A percentile compares a stretch with the other conserved stretches of the same genome.
phyloP scores from a whole-genome alignment of 2,797 vertebrate species.

The Falco columbarius region DNA sequence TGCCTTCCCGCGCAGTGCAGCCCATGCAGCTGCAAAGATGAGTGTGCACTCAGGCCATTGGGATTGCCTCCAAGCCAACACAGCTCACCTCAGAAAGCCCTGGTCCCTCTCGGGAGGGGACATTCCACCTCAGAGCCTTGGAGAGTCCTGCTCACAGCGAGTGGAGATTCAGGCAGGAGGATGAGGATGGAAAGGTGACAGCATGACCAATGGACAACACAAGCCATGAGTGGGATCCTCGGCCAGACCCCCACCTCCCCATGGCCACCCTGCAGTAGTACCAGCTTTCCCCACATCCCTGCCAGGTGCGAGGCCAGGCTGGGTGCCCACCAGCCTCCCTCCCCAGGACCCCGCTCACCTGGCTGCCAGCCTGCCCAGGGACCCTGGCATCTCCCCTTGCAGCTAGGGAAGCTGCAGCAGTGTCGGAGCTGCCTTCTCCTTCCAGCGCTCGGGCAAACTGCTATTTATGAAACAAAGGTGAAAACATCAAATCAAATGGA shows the following conservation, averaged over 20 bases:
- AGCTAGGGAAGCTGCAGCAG: neutral
- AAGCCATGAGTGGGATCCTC: neutral
- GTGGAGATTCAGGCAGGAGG: neutral
- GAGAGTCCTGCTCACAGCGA: fast-evolving
- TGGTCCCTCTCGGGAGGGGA: neutral
- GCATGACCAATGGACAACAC: neutral
- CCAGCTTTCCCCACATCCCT: neutral
- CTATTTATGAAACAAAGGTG: slow-evolving; percentile 23
- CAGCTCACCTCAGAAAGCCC: neutral
- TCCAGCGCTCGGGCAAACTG: neutral
- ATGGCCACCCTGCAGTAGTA: neutral
- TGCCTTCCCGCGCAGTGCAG: fast-evolving
- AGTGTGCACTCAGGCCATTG: neutral
- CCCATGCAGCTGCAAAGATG: fast-evolving
- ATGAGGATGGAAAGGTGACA: neutral
- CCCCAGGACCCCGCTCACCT: slow-evolving; percentile 31
- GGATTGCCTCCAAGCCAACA: neutral
- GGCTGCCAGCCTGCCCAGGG: neutral
- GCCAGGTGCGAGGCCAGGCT: neutral
- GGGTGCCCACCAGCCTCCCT: neutral
- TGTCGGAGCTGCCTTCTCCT: neutral
- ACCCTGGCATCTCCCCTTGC: neutral
- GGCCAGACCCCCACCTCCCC: neutral
- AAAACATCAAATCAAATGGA: slow-evolving; percentile 13
- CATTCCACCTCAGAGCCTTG: neutral